These are phyloP conservation scores for Rhinopithecus roxellana DNA, from an alignment of 2,113 vertebrate species.

Conservation along the genomic window DNA sequence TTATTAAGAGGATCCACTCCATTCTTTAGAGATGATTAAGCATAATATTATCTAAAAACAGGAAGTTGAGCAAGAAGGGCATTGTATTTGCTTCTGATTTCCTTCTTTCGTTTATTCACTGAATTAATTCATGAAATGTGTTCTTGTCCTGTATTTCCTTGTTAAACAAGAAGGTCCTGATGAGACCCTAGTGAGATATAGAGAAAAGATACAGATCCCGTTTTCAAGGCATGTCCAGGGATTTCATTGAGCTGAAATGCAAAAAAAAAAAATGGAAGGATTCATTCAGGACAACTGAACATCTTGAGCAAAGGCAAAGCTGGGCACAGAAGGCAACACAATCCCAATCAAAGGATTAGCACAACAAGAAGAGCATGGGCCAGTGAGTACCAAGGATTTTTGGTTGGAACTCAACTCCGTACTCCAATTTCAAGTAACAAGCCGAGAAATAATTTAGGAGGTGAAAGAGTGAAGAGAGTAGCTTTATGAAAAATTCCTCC, in stretches of 20 bases:
- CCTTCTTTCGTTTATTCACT: not conserved
- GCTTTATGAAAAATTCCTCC: not conserved
- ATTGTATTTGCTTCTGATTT: not conserved
- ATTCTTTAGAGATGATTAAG: not conserved
- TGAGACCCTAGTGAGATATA: not conserved
- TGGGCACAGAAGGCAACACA: not conserved
- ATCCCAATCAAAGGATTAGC: not conserved
- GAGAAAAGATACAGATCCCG: not conserved
- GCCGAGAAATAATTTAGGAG: not conserved
- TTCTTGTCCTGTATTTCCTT: not conserved
- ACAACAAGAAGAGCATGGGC: accelerated
- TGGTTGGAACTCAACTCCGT: not conserved
- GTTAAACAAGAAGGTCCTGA: not conserved
- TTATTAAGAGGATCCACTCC: not conserved
- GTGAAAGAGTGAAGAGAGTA: not conserved
- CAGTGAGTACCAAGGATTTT: not conserved
- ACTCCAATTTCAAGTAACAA: not conserved
- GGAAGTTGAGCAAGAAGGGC: not conserved
- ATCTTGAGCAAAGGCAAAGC: not conserved
- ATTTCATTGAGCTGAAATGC: not conserved
- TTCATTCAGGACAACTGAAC: not conserved
- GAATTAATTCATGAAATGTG: not conserved
- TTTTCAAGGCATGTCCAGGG: not conserved
- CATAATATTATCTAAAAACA: not conserved
- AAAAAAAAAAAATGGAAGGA: not conserved